Conservation (phyloP, 2,113 vertebrate genomes). For the Gymnorhina tibicen region DNA sequence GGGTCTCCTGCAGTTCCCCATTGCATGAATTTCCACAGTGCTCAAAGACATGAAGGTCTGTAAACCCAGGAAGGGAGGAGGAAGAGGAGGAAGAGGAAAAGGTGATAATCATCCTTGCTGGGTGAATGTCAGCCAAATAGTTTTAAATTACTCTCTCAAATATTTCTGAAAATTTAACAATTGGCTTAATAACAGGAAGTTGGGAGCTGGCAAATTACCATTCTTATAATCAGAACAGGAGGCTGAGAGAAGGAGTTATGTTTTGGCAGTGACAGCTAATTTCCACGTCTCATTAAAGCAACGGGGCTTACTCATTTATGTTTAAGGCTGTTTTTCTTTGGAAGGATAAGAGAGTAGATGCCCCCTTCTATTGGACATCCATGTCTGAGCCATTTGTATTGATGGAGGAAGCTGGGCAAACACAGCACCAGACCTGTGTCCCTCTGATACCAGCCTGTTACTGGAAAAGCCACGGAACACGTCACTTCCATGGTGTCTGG, state of each 20-base stretch:
- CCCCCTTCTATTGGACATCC: neutral
- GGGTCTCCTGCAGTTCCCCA: neutral
- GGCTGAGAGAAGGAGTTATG: neutral
- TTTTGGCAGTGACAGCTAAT: conserved; percentile 42
- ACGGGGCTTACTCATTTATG: neutral
- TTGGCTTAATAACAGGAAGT: conserved; percentile 50
- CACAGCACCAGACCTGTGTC: neutral
- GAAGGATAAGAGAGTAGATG: neutral
- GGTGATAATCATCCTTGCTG: neutral
- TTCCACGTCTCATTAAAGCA: conserved; percentile 30
- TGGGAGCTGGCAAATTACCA: conserved; percentile 28
- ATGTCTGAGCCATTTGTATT: neutral
- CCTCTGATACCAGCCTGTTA: neutral
- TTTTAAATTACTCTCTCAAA: neutral
- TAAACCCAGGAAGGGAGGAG: neutral
- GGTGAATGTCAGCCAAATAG: neutral
- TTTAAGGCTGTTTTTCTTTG: neutral
- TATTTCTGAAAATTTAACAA: conserved; percentile 40
- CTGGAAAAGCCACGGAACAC: neutral
- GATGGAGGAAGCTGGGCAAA: conserved; percentile 15
- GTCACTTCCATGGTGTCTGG: neutral
- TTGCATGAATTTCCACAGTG: neutral
- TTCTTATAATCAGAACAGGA: conserved; percentile 23
- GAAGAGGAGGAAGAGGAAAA: neutral
- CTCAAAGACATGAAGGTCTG: neutral